phyloP scores from a whole-genome alignment of 2,113 vertebrate species.

The Argyrosomus japonicus region DNA sequence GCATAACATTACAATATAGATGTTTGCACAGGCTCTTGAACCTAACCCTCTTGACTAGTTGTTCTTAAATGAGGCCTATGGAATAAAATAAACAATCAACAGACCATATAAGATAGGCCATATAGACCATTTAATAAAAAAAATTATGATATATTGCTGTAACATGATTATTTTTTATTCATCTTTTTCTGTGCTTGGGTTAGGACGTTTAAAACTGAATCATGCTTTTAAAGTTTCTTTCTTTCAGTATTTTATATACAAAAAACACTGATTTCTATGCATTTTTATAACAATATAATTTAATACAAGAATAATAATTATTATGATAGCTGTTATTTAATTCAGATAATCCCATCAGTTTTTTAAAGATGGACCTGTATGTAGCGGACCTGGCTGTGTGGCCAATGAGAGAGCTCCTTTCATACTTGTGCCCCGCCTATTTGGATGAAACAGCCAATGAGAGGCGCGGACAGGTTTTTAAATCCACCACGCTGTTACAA shows the following conservation, averaged over 20 bases:
- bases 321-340: neutral
- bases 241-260: neutral
- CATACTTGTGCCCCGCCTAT: neutral
- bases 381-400: neutral
- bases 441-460: constrained; percentile 59
- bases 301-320: too few relatives aligned
- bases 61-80: too few relatives aligned
- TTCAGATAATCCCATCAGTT: neutral
- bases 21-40: too few relatives aligned
- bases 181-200: too few relatives aligned
- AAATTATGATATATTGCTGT: neutral
- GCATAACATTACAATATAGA: too few relatives aligned
- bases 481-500: constrained; percentile 48
- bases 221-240: neutral
- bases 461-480: constrained; percentile 57
- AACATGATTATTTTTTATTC: neutral
- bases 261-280: neutral
- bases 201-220: neutral
- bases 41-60: too few relatives aligned
- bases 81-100: too few relatives aligned
- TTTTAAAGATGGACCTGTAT: neutral
- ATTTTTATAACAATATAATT: neutral
- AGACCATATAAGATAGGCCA: too few relatives aligned
- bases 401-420: constrained; percentile 54
- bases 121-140: too few relatives aligned